phyloP scores from a whole-genome alignment of 2,888 invertebrate species.

The Disparrhopalites patrizii region DNA sequence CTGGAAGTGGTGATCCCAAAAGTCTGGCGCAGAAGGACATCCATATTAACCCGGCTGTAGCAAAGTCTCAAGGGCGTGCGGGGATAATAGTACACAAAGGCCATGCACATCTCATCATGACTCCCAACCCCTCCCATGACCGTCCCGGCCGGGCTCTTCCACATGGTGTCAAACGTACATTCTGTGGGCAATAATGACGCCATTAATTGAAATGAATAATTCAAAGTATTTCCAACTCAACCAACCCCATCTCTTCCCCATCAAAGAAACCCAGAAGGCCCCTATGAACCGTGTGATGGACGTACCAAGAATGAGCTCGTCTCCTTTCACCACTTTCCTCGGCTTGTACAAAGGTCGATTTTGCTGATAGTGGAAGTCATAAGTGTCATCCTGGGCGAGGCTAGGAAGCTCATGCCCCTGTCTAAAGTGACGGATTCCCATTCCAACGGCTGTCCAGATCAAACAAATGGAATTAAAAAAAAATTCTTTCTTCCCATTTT shows the following conservation, averaged over 20 bases:
- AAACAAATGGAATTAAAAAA: background rate
- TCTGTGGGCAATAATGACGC: too few relatives aligned
- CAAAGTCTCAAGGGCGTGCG: background rate
- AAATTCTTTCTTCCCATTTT: background rate
- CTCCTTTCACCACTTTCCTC: background rate
- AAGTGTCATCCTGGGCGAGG: background rate
- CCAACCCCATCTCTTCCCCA: too few relatives aligned
- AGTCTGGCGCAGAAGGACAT: background rate
- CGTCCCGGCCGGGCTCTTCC: constrained; percentile 12
- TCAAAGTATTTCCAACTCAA: too few relatives aligned
- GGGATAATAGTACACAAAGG: constrained; percentile 13
- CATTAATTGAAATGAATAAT: too few relatives aligned
- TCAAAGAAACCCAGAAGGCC: too few relatives aligned
- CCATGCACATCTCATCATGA: constrained; percentile 12
- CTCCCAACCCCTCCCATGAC: constrained; percentile 6
- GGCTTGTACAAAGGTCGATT: background rate
- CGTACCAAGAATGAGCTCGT: background rate
- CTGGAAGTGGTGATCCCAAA: background rate
- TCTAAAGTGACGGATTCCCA: background rate
- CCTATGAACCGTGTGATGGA: too few relatives aligned
- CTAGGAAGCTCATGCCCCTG: background rate
- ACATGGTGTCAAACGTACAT: constrained; percentile 17
- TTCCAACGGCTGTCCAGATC: background rate
- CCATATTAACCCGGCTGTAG: background rate
- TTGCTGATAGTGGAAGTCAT: background rate